Conservation (phyloP, 2,113 vertebrate species). For the Crotalus viridis region DNA sequence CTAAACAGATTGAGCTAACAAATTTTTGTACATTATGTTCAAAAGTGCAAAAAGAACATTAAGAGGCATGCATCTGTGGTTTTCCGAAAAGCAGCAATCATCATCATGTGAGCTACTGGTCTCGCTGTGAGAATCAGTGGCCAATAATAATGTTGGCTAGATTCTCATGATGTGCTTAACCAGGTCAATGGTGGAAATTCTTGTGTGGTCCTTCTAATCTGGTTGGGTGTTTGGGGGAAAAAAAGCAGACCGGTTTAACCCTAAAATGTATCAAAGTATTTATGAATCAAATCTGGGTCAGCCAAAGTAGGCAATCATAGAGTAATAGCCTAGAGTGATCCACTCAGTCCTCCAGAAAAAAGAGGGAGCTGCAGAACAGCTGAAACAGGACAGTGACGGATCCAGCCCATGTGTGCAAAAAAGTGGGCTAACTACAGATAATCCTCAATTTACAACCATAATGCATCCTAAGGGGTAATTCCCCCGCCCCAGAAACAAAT, state of each 20-base stretch:
- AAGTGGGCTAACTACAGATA: background rate
- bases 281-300: background rate
- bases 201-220: background rate
- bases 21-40: background rate
- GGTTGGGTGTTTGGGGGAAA: background rate
- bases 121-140: background rate
- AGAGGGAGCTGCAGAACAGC: background rate
- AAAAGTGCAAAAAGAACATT: background rate
- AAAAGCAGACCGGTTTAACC: background rate
- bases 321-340: background rate
- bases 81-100: background rate
- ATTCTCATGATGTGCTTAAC: background rate
- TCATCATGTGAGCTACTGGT: background rate
- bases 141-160: background rate
- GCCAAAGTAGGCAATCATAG: background rate
- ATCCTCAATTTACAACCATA: too few relatives aligned
- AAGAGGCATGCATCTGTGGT: background rate
- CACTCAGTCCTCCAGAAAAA: background rate
- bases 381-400: background rate
- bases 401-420: background rate
- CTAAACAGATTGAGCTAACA: background rate
- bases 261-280: background rate
- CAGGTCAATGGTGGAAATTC: background rate
- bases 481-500: too few relatives aligned
- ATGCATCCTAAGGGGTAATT: too few relatives aligned